Base-by-base conservation (phyloP, 2,888 invertebrate genomes). In the Empis stercorea region DNA sequence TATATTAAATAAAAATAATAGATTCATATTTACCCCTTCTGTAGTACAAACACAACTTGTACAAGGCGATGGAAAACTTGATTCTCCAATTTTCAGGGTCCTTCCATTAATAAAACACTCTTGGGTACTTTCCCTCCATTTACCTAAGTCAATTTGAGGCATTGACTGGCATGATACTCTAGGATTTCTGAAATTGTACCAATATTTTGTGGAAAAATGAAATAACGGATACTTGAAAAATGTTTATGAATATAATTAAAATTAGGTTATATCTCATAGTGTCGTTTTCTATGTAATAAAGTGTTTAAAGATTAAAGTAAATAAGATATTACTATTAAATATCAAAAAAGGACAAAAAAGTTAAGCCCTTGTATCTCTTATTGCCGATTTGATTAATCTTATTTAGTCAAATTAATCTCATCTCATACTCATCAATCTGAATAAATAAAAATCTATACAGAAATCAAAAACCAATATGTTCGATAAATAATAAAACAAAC, bases 61-160 rank as follows among this genome's bases (percentile, higher is more conserved):
- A 63, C 91, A 92, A 3, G 91, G 91, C n/a, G 86, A 82, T 0
- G 89, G 88, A 70, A 91, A 84, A 17, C 86, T 86, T 0, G 87
- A 84, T 52, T 85, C 84, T 1, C 91, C 89, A 6, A 88, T 76
- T 6, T 80, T 76, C 7, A 89, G 82, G 49, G 82, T 81, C 30
- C 83, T 76, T 39, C 81, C 86, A 2, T 85, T 87, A 56, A 91
- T 87, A 45, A 84, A 79, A 59, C 91, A 91, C 13, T 87, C 87
- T 54, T 83, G 81, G 0, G 81, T 76, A 47, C 80, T 80, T 65
- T 92, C 91, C 30, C 84, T 76, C 91, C 91, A 93, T 40, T 85
- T 83, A 2, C 79, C 81, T 43, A 92, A 70, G 59, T 92, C 88
- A 49, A 91, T 75, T 51, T 80, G 75, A 0, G 91, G 87, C 61